Evolutionary conservation across 2,797 vertebrate genomes (phyloP).

Genomic region (Threskiornis aethiopicus): DNA sequence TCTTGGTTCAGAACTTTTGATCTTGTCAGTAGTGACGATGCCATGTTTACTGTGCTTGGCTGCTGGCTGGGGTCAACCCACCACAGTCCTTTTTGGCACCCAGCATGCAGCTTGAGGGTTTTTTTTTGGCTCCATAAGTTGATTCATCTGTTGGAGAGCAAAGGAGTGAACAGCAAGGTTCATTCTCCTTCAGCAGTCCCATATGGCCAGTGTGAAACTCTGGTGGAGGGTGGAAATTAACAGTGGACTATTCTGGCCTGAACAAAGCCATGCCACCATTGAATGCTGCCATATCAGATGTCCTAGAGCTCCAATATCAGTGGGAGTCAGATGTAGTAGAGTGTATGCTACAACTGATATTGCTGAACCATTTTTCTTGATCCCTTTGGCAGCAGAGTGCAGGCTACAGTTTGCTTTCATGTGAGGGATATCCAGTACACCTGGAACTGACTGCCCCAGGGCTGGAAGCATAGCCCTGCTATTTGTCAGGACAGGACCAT

Average conservation of each 20-base stretch:
- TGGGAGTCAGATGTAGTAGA: not conserved
- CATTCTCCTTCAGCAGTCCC: not conserved
- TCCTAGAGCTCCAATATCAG: not conserved
- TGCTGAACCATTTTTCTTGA: not conserved
- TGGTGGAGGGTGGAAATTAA: not conserved
- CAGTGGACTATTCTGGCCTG: not conserved
- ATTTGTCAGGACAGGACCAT: not conserved
- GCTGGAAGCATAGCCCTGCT: not conserved
- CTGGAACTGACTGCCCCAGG: not conserved
- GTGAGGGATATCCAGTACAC: not conserved
- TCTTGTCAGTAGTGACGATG: not conserved
- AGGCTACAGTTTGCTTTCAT: not conserved
- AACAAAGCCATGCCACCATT: not conserved
- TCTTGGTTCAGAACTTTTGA: not conserved
- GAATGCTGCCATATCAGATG: not conserved
- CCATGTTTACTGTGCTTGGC: not conserved
- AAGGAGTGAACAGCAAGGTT: not conserved
- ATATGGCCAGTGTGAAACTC: not conserved
- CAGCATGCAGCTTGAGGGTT: not conserved
- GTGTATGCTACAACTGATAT: not conserved
- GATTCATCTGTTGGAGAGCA: not conserved
- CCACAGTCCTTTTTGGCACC: not conserved
- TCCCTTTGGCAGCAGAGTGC: not conserved
- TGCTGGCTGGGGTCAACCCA: not conserved
- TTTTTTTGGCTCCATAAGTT: not conserved